These are phyloP conservation scores for Diachasmimorpha longicaudata DNA, from an alignment of 1,140 invertebrate genomes.

Conservation along the genomic window DNA sequence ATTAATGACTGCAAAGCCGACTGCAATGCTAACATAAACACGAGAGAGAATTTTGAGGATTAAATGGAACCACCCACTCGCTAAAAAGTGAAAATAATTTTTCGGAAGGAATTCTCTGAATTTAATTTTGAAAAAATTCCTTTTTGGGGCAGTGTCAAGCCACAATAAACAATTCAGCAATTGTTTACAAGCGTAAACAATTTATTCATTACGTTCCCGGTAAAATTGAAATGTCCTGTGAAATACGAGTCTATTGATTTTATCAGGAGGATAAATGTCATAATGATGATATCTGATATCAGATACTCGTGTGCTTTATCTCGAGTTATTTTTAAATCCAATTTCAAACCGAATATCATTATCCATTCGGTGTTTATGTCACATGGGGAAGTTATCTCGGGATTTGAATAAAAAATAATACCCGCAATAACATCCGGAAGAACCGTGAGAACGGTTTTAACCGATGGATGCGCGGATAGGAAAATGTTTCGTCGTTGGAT, in stretches of 20 bases:
- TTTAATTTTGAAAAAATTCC: no score
- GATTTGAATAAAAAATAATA: slow-evolving; percentile 3
- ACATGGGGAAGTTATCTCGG: background rate
- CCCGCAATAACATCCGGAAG: background rate
- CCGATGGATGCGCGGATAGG: background rate
- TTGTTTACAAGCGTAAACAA: no score
- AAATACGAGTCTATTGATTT: background rate
- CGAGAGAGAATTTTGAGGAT: background rate
- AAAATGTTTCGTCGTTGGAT: background rate
- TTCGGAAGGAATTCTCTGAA: no score
- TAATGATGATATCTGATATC: background rate
- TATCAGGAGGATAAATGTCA: background rate
- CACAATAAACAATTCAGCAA: no score
- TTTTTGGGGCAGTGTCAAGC: no score
- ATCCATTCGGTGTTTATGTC: background rate
- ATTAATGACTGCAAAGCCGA: slow-evolving; percentile 28
- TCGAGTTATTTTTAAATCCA: background rate
- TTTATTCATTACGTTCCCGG: background rate
- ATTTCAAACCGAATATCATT: background rate
- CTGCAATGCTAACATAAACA: slow-evolving; percentile 22
- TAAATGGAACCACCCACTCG: no score
- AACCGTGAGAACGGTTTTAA: background rate
- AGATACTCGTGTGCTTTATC: background rate
- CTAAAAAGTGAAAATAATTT: no score
- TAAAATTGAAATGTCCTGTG: background rate